phyloP scores from a whole-genome alignment of 1,140 invertebrate genomes.

The Drosophila aff. region DNA sequence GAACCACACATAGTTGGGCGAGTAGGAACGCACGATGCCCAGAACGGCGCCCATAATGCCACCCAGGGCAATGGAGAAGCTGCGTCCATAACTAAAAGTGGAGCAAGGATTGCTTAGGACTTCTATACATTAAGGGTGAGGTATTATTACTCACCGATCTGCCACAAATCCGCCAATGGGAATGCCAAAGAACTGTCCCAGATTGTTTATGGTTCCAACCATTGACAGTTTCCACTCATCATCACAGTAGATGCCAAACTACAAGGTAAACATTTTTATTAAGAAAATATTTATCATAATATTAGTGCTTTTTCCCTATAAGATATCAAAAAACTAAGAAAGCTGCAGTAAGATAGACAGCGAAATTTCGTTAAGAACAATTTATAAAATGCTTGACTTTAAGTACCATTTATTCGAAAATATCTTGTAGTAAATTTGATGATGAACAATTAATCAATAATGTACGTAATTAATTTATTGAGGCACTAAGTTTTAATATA shows the following conservation, averaged over 20 bases:
- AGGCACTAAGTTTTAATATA: too few species aligned
- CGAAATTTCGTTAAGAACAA: too few species aligned
- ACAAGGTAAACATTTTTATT: slow-evolving; percentile 66
- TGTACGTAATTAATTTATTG: too few species aligned
- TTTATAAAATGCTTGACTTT: too few species aligned
- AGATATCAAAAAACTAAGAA: too few species aligned
- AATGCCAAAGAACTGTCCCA: slow-evolving; percentile 90
- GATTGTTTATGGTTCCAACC: slow-evolving; percentile 90
- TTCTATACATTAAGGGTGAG: background rate
- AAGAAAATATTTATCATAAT: slow-evolving; percentile 65
- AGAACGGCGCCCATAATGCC: slow-evolving; percentile 87
- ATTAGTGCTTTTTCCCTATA: too few species aligned
- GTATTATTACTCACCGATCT: slow-evolving; percentile 86
- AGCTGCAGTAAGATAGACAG: too few species aligned
- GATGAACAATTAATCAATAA: too few species aligned
- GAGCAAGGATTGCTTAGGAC: background rate
- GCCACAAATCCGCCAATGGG: slow-evolving; percentile 89
- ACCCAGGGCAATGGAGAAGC: slow-evolving; percentile 87
- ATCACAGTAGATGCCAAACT: slow-evolving; percentile 79
- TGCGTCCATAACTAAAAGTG: slow-evolving; percentile 87
- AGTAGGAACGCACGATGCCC: slow-evolving; percentile 88
- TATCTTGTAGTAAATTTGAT: too few species aligned
- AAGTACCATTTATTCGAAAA: too few species aligned
- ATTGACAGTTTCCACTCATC: slow-evolving; percentile 89
- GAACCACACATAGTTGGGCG: slow-evolving; percentile 88